Conservation (phyloP, 2,113 vertebrate species). For the Proteles cristata region DNA sequence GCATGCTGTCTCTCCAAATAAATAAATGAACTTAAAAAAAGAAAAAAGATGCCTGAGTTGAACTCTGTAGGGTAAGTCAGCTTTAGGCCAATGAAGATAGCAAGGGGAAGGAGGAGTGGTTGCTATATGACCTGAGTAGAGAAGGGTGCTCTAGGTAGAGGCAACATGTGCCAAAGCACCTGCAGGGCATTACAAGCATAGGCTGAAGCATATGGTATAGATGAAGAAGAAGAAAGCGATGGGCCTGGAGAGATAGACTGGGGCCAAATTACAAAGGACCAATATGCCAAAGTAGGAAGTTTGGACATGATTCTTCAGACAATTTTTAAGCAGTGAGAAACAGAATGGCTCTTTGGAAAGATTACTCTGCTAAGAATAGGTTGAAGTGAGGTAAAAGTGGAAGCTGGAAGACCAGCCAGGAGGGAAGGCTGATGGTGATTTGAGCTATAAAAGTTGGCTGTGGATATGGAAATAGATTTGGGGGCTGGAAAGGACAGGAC, state of each 20-base stretch:
- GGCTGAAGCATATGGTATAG: background rate
- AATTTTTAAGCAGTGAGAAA: constrained; percentile 38
- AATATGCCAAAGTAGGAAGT: background rate
- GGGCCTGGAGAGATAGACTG: background rate
- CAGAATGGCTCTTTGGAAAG: background rate
- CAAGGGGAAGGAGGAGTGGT: background rate
- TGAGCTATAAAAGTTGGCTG: background rate
- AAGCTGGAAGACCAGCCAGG: background rate
- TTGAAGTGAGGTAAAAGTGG: background rate
- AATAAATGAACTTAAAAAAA: no score
- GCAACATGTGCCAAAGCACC: background rate
- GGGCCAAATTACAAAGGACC: background rate
- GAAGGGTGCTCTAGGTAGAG: background rate
- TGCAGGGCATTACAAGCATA: background rate
- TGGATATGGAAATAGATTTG: background rate
- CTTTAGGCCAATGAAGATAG: background rate
- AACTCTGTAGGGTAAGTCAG: background rate
- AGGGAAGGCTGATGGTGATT: background rate
- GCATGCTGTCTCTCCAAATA: no score
- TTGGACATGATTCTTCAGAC: background rate
- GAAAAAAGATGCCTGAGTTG: background rate
- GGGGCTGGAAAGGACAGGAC: background rate
- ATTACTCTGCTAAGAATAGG: background rate
- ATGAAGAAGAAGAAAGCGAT: background rate
- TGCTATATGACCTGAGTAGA: background rate